A percentile compares a stretch with the other conserved stretches of the same genome.
Conservation (phyloP, 2,113 vertebrate species). For the Alouatta palliata region DNA sequence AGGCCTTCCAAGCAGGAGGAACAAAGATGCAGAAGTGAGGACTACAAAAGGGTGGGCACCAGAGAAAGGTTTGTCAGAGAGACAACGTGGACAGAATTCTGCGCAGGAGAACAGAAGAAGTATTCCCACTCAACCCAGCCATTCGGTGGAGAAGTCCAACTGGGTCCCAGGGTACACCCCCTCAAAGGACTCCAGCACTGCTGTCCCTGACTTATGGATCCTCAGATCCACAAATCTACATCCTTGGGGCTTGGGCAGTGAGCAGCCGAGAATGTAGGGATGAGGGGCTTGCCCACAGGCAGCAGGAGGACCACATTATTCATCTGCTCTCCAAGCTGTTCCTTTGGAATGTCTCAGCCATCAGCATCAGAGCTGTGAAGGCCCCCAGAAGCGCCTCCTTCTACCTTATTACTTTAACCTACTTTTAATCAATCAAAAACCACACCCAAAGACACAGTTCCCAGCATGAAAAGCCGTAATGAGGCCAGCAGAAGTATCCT, state of each 20-base stretch:
- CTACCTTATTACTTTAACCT: constrained; percentile 66
- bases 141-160: not conserved
- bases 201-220: not conserved
- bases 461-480: constrained; percentile 67
- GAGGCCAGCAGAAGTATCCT: constrained; percentile 57
- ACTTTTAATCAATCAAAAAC: constrained; percentile 70
- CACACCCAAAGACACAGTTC: constrained; percentile 67
- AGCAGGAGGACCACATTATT: not conserved
- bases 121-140: not conserved
- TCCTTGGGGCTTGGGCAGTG: not conserved
- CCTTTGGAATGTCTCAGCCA: constrained; percentile 24
- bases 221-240: not conserved
- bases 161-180: not conserved
- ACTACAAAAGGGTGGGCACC: not conserved
- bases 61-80: not conserved
- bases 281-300: not conserved
- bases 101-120: not conserved
- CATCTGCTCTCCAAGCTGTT: not conserved
- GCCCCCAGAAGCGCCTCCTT: constrained; percentile 42
- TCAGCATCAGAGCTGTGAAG: constrained; percentile 44
- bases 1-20: not conserved
- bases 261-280: not conserved
- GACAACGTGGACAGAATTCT: not conserved
- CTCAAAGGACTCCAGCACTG: not conserved
- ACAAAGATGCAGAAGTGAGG: not conserved